Percentiles rank a stretch among this genome's conserved stretches.
Evolutionary conservation across 2,797 vertebrate species (phyloP).

Genomic region (Cephalopachus bancanus): DNA sequence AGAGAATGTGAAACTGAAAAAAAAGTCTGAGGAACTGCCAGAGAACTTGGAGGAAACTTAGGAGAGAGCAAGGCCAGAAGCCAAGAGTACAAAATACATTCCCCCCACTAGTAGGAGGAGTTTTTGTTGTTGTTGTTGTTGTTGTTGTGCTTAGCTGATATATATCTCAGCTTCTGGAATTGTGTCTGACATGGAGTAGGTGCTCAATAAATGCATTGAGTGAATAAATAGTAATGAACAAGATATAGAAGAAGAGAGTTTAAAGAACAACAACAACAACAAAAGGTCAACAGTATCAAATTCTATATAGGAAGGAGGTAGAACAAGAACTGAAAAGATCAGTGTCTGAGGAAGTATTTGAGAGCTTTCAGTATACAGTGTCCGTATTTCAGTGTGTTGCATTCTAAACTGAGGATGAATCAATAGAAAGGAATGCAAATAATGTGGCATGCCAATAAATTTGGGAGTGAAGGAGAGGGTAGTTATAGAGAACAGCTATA

Average conservation of each 20-base stretch:
- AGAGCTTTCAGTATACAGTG: not conserved
- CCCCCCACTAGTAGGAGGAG: not conserved
- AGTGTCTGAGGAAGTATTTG: not conserved
- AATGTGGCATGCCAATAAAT: not conserved
- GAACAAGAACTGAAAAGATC: not conserved
- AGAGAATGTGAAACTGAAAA: not conserved
- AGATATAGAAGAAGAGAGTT: not conserved
- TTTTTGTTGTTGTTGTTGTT: not conserved
- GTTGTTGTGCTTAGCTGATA: not conserved
- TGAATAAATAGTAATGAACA: conserved; percentile 5
- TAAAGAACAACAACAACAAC: not conserved
- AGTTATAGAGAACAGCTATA: not conserved
- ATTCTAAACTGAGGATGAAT: conserved; percentile 34
- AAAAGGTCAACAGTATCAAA: not conserved
- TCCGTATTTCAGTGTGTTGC: not conserved
- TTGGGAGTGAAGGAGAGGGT: not conserved
- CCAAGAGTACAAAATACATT: not conserved
- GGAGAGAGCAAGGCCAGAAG: not conserved
- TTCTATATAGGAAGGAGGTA: not conserved
- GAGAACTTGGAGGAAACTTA: not conserved
- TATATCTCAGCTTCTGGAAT: not conserved
- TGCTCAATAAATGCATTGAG: not conserved
- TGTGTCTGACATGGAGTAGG: not conserved
- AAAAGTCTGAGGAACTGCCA: not conserved
- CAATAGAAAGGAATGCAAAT: not conserved